Percentiles rank a stretch among this genome's conserved stretches.
phyloP scores from a whole-genome alignment of 2,113 vertebrate genomes.

The Urocynchramus pylzowi region DNA sequence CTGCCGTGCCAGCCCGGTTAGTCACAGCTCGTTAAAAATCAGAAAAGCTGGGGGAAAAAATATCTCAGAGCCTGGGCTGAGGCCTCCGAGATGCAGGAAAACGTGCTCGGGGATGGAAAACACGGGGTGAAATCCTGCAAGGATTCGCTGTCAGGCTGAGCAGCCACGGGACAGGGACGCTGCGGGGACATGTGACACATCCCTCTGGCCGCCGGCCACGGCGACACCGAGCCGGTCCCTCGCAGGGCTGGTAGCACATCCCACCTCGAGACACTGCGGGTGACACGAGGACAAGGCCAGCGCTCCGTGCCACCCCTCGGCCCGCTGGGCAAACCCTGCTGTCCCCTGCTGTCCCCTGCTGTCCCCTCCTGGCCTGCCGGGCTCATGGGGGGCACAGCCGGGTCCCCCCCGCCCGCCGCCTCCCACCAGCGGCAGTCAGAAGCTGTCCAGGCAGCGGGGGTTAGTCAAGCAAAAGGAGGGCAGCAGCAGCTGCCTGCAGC shows the following conservation, averaged over 20 bases:
- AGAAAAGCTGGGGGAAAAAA: neutral
- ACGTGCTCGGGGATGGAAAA: neutral
- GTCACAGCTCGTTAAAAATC: slow-evolving; percentile 12
- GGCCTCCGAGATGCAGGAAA: neutral
- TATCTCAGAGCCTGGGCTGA: neutral
- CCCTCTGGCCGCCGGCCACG: fast-evolving
- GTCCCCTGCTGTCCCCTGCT: neutral
- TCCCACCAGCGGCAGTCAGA: neutral
- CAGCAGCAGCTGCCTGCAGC: slow-evolving; percentile 31
- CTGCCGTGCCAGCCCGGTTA: slow-evolving; percentile 15
- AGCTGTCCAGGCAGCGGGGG: neutral
- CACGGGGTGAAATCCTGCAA: fast-evolving
- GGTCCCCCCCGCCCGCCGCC: neutral
- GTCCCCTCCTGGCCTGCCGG: neutral
- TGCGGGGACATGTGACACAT: neutral
- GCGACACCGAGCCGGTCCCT: fast-evolving
- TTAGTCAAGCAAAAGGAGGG: slow-evolving; percentile 51
- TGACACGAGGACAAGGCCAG: neutral
- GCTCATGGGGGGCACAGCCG: fast-evolving
- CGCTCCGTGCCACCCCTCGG: fast-evolving
- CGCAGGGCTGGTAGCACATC: fast-evolving
- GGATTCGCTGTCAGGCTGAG: neutral
- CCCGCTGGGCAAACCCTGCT: neutral
- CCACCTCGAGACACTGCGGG: fast-evolving
- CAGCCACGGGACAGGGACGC: fast-evolving